phyloP scores from a whole-genome alignment of 30 jellyfish, hydroid and myxozoan genomes.

The Cassiopea xamachana region DNA sequence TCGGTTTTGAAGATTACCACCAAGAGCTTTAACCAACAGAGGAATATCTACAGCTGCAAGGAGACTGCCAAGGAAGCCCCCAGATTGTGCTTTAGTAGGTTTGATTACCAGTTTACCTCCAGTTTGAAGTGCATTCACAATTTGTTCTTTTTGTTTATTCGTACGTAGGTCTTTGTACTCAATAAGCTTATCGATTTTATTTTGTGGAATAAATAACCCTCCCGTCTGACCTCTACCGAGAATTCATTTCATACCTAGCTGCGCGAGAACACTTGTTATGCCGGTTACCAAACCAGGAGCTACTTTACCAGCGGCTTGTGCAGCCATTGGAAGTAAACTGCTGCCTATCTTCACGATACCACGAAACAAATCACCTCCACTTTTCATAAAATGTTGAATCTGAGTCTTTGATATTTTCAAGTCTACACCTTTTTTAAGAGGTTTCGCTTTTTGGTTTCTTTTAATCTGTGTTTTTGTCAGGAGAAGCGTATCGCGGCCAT shows the following conservation, averaged over 20 bases:
- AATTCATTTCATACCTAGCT: too few species aligned
- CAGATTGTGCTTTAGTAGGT: not conserved
- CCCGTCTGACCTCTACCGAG: not conserved
- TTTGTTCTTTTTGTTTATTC: not conserved
- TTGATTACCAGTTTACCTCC: not conserved
- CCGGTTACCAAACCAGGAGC: conserved; percentile 38
- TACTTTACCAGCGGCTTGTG: not conserved
- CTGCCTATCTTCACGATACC: conserved; percentile 3
- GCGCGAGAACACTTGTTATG: too few species aligned
- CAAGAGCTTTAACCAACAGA: not conserved
- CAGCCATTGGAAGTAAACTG: conserved; percentile 42
- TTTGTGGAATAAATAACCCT: not conserved
- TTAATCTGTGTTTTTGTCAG: too few species aligned
- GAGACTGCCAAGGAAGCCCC: not conserved
- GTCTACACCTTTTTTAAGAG: too few species aligned
- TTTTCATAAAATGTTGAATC: too few species aligned
- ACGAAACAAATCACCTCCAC: not conserved
- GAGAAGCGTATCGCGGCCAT: too few species aligned
- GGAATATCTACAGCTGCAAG: not conserved
- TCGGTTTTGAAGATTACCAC: not conserved
- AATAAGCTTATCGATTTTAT: not conserved
- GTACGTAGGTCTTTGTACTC: too few species aligned
- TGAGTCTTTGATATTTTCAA: too few species aligned
- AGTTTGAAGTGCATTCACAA: not conserved
- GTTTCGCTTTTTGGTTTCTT: too few species aligned